These are phyloP conservation scores for Heliconius eleuchia DNA, from an alignment of 1,140 invertebrate genomes.

Conservation along the genomic window DNA sequence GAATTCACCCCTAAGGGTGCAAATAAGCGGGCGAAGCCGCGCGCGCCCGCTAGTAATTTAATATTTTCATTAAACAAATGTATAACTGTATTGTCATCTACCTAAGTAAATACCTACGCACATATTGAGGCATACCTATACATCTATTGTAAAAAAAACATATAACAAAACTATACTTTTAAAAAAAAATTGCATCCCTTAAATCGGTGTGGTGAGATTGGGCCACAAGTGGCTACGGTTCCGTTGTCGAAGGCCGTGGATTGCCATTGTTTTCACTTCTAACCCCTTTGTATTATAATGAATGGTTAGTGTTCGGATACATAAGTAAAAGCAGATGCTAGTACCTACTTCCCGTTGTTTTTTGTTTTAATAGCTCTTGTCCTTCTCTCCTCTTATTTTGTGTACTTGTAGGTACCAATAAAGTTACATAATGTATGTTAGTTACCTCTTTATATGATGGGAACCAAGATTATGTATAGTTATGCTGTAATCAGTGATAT, in stretches of 20 bases:
- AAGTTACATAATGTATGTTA: background rate
- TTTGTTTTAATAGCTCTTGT: background rate
- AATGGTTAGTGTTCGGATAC: conserved; percentile 14
- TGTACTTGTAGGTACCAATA: background rate
- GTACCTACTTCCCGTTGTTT: background rate
- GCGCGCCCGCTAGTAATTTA: too few relatives aligned
- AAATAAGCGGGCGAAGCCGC: too few relatives aligned
- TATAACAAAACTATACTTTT: background rate
- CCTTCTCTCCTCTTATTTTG: background rate
- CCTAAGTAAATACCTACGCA: too few relatives aligned
- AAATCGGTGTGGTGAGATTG: background rate
- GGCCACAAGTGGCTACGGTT: conserved; percentile 22
- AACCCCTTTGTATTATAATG: conserved; percentile 55
- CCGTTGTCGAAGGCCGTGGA: conserved; percentile 46
- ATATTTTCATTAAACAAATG: too few relatives aligned
- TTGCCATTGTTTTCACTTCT: conserved; percentile 61
- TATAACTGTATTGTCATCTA: too few relatives aligned
- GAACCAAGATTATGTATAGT: background rate
- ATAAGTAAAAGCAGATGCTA: conserved; percentile 24
- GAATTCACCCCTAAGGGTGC: too few relatives aligned
- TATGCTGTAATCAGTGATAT: too few relatives aligned
- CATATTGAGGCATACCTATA: too few relatives aligned
- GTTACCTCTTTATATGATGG: background rate
- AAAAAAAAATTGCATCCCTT: background rate
- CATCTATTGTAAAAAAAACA: too few relatives aligned